phyloP scores from a whole-genome alignment of 2,113 vertebrate species.

The Cheirogaleus medius region DNA sequence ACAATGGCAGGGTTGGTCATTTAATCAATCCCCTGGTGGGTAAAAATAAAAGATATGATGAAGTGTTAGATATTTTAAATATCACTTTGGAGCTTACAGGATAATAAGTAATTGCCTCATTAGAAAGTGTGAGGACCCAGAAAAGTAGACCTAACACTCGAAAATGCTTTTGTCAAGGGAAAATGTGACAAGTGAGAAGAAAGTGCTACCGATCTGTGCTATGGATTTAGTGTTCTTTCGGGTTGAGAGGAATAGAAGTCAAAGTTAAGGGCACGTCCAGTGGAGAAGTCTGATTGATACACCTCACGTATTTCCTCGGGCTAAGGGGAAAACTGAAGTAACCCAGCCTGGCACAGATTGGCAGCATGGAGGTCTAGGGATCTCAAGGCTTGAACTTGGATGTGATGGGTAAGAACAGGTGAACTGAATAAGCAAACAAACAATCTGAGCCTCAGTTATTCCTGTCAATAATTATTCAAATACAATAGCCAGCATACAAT shows the following conservation, averaged over 20 bases:
- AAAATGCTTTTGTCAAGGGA: not conserved
- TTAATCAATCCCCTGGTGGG: not conserved
- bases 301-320: not conserved
- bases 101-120: not conserved
- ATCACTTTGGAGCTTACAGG: not conserved
- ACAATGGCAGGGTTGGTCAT: not conserved
- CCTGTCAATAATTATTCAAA: not conserved
- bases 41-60: not conserved
- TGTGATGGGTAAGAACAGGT: not conserved
- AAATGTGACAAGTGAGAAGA: not conserved
- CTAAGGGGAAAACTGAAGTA: not conserved
- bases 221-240: not conserved
- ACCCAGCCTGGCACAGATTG: not conserved
- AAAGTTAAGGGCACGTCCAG: not conserved
- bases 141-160: not conserved
- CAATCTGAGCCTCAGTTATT: not conserved
- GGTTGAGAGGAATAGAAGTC: not conserved
- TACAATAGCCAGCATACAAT: not conserved
- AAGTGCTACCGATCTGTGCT: not conserved
- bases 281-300: not conserved
- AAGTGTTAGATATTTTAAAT: not conserved
- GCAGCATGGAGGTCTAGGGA: not conserved
- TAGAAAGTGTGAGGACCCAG: not conserved
- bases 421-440: not conserved
- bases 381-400: not conserved